Conservation (phyloP, 2,797 vertebrate species). For the Morus bassanus region DNA sequence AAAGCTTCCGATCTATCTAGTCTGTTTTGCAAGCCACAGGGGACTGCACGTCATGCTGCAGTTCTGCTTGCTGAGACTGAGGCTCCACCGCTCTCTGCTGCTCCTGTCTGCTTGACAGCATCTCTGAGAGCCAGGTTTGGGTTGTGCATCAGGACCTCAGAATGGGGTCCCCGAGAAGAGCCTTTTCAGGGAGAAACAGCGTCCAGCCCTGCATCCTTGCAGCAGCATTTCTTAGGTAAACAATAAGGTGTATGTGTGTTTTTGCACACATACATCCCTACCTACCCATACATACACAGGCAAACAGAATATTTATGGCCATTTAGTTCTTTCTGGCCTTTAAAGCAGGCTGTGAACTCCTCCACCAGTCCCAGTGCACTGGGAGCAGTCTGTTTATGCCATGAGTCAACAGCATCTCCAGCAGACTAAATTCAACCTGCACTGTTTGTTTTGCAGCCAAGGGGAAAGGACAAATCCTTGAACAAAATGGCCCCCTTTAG, state of each 20-base stretch:
- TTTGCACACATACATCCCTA: not conserved
- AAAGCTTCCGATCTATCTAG: conserved; percentile 7
- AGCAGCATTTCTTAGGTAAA: not conserved
- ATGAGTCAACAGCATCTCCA: not conserved
- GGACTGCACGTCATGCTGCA: not conserved
- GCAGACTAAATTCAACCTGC: not conserved
- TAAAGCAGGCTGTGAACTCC: not conserved
- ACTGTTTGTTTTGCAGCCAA: not conserved
- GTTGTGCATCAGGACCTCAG: not conserved
- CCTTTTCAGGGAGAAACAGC: not conserved
- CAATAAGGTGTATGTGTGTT: not conserved
- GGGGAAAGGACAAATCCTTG: not conserved
- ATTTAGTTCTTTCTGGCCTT: not conserved
- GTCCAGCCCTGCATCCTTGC: not conserved
- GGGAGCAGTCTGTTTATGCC: not conserved
- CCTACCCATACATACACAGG: not conserved
- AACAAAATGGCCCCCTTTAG: not conserved
- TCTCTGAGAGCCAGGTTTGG: not conserved
- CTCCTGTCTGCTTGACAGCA: not conserved
- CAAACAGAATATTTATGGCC: not conserved
- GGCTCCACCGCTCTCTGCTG: not conserved
- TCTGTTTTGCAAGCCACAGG: not conserved
- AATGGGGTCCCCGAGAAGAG: not conserved
- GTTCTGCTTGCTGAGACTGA: not conserved
- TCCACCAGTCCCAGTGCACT: not conserved